phyloP scores from a whole-genome alignment of 2,113 vertebrate genomes.

The Talpa occidentalis region DNA sequence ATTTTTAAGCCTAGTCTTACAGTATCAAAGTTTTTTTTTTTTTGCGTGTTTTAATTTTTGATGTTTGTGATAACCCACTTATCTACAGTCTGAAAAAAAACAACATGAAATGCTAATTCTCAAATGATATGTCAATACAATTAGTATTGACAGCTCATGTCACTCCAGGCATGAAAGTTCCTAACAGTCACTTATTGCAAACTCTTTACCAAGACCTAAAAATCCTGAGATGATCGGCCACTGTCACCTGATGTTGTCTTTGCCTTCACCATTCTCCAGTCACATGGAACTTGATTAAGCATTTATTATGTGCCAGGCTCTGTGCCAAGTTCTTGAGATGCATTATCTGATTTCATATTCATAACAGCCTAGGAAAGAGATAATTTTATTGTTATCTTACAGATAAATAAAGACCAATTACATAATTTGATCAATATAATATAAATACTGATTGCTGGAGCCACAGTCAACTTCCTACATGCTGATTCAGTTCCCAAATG shows the following conservation, averaged over 20 bases:
- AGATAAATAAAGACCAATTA: neutral
- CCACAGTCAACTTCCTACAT: neutral
- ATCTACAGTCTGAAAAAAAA: neutral
- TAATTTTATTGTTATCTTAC: neutral
- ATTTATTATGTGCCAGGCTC: neutral
- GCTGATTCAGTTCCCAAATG: neutral
- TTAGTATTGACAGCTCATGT: neutral
- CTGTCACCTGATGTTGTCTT: neutral
- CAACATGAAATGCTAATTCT: neutral
- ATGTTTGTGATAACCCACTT: neutral
- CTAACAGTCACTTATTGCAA: neutral
- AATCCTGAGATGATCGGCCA: neutral
- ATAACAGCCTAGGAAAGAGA: conserved; percentile 5
- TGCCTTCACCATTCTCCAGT: neutral
- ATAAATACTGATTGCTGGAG: neutral
- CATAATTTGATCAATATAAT: neutral
- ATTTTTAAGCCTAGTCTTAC: neutral
- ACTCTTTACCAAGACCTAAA: neutral
- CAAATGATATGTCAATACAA: neutral
- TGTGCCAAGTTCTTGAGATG: neutral
- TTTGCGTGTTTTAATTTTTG: neutral
- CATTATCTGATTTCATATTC: conserved; percentile 39
- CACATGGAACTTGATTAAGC: neutral
- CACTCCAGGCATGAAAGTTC: neutral
- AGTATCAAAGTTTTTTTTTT: neutral